Percentiles rank a stretch among this genome's conserved stretches.
These are phyloP conservation scores for Pitangus sulphuratus DNA, from an alignment of 2,797 vertebrate genomes.

Conservation along the genomic window DNA sequence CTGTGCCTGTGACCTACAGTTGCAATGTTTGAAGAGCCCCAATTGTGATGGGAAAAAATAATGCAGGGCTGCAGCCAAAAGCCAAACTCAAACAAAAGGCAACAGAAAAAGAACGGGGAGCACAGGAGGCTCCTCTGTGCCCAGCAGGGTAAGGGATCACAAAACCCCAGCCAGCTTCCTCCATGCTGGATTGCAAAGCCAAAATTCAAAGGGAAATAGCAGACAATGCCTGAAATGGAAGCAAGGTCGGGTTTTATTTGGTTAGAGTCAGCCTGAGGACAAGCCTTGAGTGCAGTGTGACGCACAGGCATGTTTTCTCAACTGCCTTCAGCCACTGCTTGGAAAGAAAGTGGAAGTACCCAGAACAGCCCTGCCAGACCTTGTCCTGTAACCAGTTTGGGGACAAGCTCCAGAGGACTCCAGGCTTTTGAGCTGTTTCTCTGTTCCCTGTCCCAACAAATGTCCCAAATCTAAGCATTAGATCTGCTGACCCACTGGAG, in stretches of 20 bases:
- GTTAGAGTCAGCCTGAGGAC: slow-evolving; percentile 7
- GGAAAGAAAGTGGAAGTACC: not conserved
- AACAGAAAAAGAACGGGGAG: not conserved
- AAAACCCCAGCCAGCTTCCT: not conserved
- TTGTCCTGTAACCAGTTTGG: not conserved
- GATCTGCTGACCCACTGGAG: not conserved
- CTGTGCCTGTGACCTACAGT: slow-evolving; percentile 34
- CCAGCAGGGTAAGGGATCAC: not conserved
- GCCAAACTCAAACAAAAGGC: slow-evolving; percentile 12
- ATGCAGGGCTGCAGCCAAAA: slow-evolving; percentile 25
- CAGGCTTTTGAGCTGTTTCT: not conserved
- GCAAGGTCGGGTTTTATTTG: slow-evolving; percentile 5
- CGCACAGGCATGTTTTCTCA: not conserved
- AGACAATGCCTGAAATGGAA: not conserved
- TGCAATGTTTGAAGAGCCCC: slow-evolving; percentile 57
- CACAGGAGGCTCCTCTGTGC: slow-evolving; percentile 20
- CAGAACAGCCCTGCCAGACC: not conserved
- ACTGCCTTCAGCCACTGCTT: not conserved
- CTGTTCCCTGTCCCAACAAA: not conserved
- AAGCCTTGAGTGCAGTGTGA: not conserved
- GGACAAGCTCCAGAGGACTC: not conserved
- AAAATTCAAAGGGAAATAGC: not conserved
- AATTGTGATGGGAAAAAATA: slow-evolving; percentile 44
- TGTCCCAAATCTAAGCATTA: not conserved
- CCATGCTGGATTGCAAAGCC: not conserved